Evolutionary conservation across 1,140 invertebrate genomes (phyloP).

Genomic region (Cotesia chilonis): DNA sequence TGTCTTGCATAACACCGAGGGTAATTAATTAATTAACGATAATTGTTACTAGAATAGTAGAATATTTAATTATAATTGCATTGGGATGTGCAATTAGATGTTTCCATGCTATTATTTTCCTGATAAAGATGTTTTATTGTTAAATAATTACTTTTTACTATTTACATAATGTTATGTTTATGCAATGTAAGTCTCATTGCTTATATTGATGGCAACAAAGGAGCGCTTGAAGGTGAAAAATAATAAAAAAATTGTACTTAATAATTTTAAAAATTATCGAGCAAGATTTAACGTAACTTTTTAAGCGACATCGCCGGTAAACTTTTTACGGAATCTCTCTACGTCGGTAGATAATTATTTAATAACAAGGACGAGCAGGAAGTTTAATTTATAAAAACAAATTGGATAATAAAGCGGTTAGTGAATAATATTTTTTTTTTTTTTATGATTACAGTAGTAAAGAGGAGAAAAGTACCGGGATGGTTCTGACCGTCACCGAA

Average conservation of each 20-base stretch:
- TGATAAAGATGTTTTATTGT: not conserved
- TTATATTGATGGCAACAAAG: not conserved
- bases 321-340: too few species aligned
- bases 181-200: not conserved
- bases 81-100: too few species aligned
- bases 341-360: not conserved
- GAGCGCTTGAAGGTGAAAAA: too few species aligned
- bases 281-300: too few species aligned
- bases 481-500: conserved; percentile 74
- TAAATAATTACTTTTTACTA: not conserved
- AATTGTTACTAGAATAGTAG: not conserved
- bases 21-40: too few species aligned
- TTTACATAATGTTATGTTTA: conserved; percentile 3
- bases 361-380: not conserved
- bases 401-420: conserved; percentile 3
- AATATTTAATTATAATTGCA: not conserved
- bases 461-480: conserved; percentile 60
- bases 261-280: too few species aligned
- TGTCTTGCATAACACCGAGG: too few species aligned
- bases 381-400: not conserved
- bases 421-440: conserved; percentile 8
- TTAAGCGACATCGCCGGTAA: too few species aligned
- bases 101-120: not conserved
- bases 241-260: too few species aligned
- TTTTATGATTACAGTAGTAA: conserved; percentile 51